phyloP scores from a whole-genome alignment of 1,140 invertebrate genomes.

The Musca domestica region DNA sequence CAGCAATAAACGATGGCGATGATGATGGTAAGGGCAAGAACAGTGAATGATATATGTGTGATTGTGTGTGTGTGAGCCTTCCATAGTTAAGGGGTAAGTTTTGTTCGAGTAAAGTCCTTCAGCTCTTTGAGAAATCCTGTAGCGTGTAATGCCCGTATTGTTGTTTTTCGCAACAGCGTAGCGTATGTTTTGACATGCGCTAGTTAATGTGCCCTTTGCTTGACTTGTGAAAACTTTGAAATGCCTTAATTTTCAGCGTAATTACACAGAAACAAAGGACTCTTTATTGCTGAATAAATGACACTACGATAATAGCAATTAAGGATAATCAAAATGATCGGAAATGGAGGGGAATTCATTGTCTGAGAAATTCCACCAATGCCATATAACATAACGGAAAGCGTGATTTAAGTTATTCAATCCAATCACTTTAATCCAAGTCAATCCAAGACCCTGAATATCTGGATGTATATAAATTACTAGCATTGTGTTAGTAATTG shows the following conservation, averaged over 20 bases:
- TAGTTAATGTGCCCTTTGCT: neutral
- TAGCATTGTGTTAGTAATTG: no score
- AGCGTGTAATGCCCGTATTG: no score
- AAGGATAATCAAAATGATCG: no score
- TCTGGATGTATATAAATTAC: no score
- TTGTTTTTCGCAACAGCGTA: neutral
- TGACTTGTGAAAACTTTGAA: neutral
- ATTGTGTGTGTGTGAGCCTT: neutral
- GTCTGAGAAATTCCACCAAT: no score
- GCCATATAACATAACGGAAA: no score
- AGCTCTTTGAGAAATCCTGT: neutral
- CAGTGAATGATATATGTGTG: neutral
- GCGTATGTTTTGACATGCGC: slow-evolving; percentile 3
- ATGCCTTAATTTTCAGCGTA: slow-evolving; percentile 9
- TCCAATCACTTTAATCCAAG: no score
- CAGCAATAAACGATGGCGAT: neutral
- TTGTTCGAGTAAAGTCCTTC: neutral
- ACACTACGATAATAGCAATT: no score
- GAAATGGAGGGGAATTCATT: no score
- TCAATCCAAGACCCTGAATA: no score
- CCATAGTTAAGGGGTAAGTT: neutral
- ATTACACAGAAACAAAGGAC: slow-evolving; percentile 1
- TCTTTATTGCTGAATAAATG: no score
- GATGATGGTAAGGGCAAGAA: neutral
- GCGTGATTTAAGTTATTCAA: no score